phyloP scores from a whole-genome alignment of 1,140 invertebrate genomes.

The Temnothorax curvispinosus region DNA sequence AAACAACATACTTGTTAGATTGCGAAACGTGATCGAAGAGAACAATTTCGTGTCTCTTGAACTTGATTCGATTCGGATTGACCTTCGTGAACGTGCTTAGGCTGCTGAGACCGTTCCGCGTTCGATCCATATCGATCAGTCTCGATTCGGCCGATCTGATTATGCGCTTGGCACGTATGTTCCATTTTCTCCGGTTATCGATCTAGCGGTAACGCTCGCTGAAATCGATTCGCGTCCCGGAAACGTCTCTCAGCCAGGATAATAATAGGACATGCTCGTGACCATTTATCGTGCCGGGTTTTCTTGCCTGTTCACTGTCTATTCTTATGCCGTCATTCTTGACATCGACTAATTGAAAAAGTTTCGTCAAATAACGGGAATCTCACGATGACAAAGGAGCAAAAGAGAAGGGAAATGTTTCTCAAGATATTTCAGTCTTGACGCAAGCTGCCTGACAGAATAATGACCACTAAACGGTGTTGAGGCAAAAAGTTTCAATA shows the following conservation, averaged over 20 bases:
- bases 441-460: neutral
- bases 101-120: neutral
- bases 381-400: neutral
- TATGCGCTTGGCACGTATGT: slow-evolving; percentile 49
- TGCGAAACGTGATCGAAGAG: slow-evolving; percentile 14
- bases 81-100: slow-evolving; percentile 34
- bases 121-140: slow-evolving; percentile 49
- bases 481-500: neutral
- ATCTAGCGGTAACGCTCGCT: slow-evolving; percentile 59
- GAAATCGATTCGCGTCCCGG: slow-evolving; percentile 67
- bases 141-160: slow-evolving; percentile 59
- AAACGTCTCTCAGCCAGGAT: slow-evolving; percentile 28
- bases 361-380: slow-evolving; percentile 60
- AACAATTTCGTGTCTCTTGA: neutral
- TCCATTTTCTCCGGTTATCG: slow-evolving; percentile 63
- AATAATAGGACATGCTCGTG: slow-evolving; percentile 56
- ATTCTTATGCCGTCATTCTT: slow-evolving; percentile 16
- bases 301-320: slow-evolving; percentile 17
- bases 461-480: neutral
- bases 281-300: slow-evolving; percentile 17
- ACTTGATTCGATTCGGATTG: neutral
- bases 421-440: slow-evolving; percentile 6
- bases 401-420: slow-evolving; percentile 17
- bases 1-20: neutral
- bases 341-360: slow-evolving; percentile 76